These are phyloP conservation scores for Stomatorhinus ivindoensis DNA, from an alignment of 2,113 vertebrate genomes.

Conservation along the genomic window DNA sequence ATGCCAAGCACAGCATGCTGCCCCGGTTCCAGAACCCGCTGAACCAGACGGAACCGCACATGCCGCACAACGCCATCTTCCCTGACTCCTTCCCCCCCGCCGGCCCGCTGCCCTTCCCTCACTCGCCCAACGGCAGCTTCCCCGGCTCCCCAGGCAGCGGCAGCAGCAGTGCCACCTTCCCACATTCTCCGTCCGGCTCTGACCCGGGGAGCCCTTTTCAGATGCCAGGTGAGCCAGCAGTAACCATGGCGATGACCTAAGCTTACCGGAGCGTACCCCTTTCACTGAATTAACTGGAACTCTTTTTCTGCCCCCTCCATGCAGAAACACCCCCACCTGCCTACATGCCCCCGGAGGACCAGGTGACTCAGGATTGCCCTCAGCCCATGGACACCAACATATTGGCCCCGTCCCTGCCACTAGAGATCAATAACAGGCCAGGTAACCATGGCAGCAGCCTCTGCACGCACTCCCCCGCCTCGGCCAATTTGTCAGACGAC, in stretches of 20 bases:
- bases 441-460: slow-evolving; percentile 54
- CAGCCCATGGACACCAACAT: slow-evolving; percentile 97
- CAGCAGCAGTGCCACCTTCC: slow-evolving; percentile 79
- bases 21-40: slow-evolving; percentile 91
- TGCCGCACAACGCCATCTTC: slow-evolving; percentile 95
- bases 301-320: slow-evolving; percentile 19
- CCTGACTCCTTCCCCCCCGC: slow-evolving; percentile 79
- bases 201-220: slow-evolving; percentile 95
- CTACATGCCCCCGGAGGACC: slow-evolving; percentile 93
- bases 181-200: slow-evolving; percentile 88
- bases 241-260: not conserved
- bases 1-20: slow-evolving; percentile 92
- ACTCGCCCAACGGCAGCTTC: slow-evolving; percentile 82
- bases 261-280: not conserved
- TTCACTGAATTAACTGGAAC: not conserved
- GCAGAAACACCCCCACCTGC: slow-evolving; percentile 93
- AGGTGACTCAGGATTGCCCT: slow-evolving; percentile 88
- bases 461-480: not conserved
- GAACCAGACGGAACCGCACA: slow-evolving; percentile 88
- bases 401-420: slow-evolving; percentile 73
- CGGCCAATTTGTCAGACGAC: not conserved
- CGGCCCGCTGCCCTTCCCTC: slow-evolving; percentile 68
- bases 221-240: slow-evolving; percentile 77
- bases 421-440: slow-evolving; percentile 76
- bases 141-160: slow-evolving; percentile 83